Evolutionary conservation across 2,888 invertebrate species (phyloP).

Genomic region (Drosophila kanekoi): DNA sequence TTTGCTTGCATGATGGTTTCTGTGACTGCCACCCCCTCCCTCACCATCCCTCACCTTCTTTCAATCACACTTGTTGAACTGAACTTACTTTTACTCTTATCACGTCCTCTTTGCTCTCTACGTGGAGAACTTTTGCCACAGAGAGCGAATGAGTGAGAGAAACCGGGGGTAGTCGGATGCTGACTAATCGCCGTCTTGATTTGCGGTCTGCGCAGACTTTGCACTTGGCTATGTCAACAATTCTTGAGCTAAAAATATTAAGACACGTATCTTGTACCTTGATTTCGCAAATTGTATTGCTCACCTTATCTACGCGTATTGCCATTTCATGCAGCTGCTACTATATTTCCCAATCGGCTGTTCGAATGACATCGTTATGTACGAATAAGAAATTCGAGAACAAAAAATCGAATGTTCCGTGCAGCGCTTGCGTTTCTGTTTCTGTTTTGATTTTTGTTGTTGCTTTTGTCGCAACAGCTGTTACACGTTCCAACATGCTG

Average conservation of each 20-base stretch:
- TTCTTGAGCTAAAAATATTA: constrained; percentile 40
- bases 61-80: constrained; percentile 41
- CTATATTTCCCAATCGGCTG: constrained; percentile 10
- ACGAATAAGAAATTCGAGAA: constrained; percentile 5
- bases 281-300: constrained; percentile 25
- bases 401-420: constrained; percentile 26
- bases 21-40: background rate
- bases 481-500: constrained; percentile 6
- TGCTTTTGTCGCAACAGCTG: background rate
- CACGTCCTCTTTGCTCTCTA: background rate
- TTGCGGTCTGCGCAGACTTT: constrained; percentile 1
- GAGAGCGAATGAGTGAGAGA: background rate
- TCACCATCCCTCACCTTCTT: background rate
- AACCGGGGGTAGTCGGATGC: constrained; percentile 6
- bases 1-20: constrained; percentile 8
- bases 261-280: constrained; percentile 40
- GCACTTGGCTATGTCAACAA: constrained; percentile 16
- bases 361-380: constrained; percentile 18
- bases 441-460: constrained; percentile 28
- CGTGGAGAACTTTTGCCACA: background rate
- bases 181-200: constrained; percentile 38
- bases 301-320: constrained; percentile 20
- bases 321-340: constrained; percentile 22
- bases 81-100: constrained; percentile 37
- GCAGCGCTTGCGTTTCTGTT: constrained; percentile 17